Evolutionary conservation across 2,797 vertebrate genomes (phyloP).

Genomic region (Enteromius viviparus): DNA sequence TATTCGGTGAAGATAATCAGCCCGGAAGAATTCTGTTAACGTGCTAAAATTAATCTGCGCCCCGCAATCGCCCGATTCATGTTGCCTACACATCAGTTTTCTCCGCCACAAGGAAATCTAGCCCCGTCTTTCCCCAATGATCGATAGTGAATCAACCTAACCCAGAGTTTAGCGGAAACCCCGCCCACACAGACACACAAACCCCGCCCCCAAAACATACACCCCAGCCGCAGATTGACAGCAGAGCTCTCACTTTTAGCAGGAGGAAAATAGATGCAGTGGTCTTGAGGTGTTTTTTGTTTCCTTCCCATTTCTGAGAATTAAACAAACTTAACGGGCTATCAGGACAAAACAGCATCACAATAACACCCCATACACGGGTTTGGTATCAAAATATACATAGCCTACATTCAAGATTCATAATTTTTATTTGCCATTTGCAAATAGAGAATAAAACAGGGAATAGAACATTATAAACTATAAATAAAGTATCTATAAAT

Average conservation of each 20-base stretch:
- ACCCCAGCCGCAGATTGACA: slow-evolving; percentile 24
- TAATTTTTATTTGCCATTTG: too few species aligned
- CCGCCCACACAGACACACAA: slow-evolving; percentile 69
- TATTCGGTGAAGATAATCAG: slow-evolving; percentile 16
- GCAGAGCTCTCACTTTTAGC: slow-evolving; percentile 27
- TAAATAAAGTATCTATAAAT: too few species aligned
- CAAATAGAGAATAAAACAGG: too few species aligned
- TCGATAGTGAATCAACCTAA: slow-evolving; percentile 83
- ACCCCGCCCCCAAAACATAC: slow-evolving; percentile 50
- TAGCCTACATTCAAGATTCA: not conserved
- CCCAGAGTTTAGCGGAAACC: slow-evolving; percentile 76
- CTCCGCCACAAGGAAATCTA: slow-evolving; percentile 64
- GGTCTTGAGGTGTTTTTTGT: not conserved
- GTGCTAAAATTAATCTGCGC: slow-evolving; percentile 61
- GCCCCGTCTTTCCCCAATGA: slow-evolving; percentile 71
- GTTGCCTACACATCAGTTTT: slow-evolving; percentile 64
- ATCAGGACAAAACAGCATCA: not conserved
- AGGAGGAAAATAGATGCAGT: not conserved
- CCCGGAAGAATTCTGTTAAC: slow-evolving; percentile 57
- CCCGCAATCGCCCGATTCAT: slow-evolving; percentile 62
- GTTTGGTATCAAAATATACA: not conserved
- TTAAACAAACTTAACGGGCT: not conserved
- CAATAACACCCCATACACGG: not conserved
- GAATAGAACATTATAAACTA: too few species aligned
- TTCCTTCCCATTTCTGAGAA: not conserved